phyloP scores from a whole-genome alignment of 2,797 vertebrate genomes.

The Carduelis carduelis region DNA sequence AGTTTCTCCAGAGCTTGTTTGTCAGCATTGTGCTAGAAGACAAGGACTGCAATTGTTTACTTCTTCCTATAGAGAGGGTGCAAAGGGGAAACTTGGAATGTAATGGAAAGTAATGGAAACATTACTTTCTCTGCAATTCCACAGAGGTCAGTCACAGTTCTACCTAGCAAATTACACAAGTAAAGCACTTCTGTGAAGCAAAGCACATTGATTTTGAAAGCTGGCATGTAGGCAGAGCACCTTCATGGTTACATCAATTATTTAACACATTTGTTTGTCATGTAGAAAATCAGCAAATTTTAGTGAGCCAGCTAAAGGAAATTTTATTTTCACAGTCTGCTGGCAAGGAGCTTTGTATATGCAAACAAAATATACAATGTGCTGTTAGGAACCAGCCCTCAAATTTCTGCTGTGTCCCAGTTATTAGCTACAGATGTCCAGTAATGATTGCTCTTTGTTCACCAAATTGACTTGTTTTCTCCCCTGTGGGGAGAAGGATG shows the following conservation, averaged over 20 bases:
- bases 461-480: conserved; percentile 18
- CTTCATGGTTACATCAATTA: neutral
- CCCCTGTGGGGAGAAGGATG: neutral
- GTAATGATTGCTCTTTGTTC: conserved; percentile 9
- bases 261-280: neutral
- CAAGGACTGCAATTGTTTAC: neutral
- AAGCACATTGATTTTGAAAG: neutral
- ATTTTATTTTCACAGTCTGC: neutral
- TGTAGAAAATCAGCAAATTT: neutral
- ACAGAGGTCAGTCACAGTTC: neutral
- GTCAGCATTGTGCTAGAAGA: neutral
- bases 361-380: neutral
- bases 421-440: conserved; percentile 34
- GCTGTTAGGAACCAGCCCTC: neutral
- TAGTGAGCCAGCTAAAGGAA: neutral
- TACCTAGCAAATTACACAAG: neutral
- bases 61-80: neutral
- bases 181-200: neutral
- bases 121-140: neutral
- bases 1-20: neutral
- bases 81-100: neutral
- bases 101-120: neutral
- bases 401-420: neutral
- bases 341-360: neutral
- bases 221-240: neutral